phyloP scores from a whole-genome alignment of 2,113 vertebrate genomes.

The Leucopternis melanops region DNA sequence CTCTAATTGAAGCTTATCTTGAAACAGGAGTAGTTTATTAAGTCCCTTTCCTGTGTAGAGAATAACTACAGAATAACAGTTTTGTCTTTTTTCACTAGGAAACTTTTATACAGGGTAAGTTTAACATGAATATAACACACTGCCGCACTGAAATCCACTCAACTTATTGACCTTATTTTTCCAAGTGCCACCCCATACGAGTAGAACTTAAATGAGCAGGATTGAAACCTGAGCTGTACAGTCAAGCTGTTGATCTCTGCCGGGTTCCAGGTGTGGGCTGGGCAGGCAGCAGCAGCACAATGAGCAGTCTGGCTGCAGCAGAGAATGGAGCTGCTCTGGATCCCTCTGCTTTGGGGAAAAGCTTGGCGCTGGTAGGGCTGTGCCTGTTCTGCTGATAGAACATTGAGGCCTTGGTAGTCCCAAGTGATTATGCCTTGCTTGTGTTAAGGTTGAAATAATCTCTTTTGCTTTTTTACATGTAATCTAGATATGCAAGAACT shows the following conservation, averaged over 20 bases:
- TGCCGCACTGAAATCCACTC: neutral
- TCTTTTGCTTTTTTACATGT: neutral
- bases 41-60: neutral
- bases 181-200: neutral
- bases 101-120: neutral
- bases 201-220: neutral
- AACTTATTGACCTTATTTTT: neutral
- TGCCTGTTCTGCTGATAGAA: rapidly evolving
- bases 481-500: slow-evolving; percentile 89
- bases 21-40: neutral
- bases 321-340: neutral
- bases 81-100: neutral
- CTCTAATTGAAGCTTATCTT: neutral
- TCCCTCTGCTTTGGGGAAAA: neutral
- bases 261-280: neutral
- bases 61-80: neutral
- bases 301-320: neutral
- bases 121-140: neutral
- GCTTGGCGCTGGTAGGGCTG: neutral
- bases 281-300: neutral
- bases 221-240: rapidly evolving
- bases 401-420: neutral
- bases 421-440: neutral
- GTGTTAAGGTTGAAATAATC: neutral
- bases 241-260: neutral